Evolutionary conservation across 2,113 vertebrate species (phyloP).

Genomic region (Podarcis cretensis): DNA sequence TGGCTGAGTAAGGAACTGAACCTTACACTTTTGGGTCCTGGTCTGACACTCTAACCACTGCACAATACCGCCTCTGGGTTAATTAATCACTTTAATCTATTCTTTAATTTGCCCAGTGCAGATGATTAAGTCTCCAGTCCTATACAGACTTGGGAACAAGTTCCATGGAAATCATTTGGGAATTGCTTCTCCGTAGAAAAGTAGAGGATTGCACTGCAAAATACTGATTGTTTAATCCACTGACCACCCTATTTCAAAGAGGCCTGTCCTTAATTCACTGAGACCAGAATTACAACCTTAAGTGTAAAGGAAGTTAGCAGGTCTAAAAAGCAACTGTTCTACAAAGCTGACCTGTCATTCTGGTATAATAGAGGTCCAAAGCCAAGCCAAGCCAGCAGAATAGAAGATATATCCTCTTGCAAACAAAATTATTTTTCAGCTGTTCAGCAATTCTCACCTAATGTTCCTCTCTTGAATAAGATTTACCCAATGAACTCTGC

Average conservation of each 20-base stretch:
- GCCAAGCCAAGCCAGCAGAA: slow-evolving; percentile 10
- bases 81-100: too few species aligned
- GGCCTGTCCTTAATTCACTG: neutral
- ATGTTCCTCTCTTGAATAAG: neutral
- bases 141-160: too few species aligned
- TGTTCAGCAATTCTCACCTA: slow-evolving; percentile 5
- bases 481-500: slow-evolving; percentile 12
- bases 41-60: too few species aligned
- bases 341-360: neutral
- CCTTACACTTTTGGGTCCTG: too few species aligned
- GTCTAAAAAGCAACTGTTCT: neutral
- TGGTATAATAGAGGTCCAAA: neutral
- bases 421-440: slow-evolving; percentile 37
- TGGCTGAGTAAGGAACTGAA: too few species aligned
- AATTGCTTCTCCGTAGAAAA: too few species aligned
- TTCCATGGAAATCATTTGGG: too few species aligned
- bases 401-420: neutral
- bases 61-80: too few species aligned
- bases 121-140: too few species aligned
- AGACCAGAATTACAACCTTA: neutral
- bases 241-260: neutral
- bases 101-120: too few species aligned
- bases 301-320: neutral
- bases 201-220: too few species aligned
- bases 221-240: neutral